phyloP scores from a whole-genome alignment of 2,113 vertebrate species.

The Phrynocephalus versicolor region DNA sequence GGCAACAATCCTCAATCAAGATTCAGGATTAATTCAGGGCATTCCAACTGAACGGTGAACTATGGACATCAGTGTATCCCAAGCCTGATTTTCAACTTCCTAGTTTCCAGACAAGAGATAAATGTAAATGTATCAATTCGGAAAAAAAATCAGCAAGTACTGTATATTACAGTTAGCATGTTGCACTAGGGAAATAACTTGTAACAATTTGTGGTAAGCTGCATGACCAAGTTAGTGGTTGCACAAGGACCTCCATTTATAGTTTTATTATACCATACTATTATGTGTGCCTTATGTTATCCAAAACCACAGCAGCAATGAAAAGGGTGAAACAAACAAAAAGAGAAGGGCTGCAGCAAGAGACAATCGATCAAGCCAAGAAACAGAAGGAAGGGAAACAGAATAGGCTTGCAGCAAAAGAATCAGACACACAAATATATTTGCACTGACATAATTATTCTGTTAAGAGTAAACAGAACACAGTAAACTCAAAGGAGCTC shows the following conservation, averaged over 20 bases:
- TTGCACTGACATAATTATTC: background rate
- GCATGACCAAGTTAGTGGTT: background rate
- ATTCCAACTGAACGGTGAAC: background rate
- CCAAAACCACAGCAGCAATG: background rate
- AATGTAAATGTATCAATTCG: background rate
- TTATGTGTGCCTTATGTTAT: background rate
- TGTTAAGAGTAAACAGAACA: background rate
- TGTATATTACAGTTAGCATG: background rate
- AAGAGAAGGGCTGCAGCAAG: background rate
- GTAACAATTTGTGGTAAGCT: background rate
- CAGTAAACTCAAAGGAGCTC: slow-evolving; percentile 39
- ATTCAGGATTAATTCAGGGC: background rate
- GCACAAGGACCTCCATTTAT: background rate
- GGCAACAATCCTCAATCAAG: background rate
- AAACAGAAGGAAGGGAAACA: background rate
- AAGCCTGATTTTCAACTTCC: background rate
- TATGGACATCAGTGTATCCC: background rate
- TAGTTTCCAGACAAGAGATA: background rate
- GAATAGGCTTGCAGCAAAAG: too few relatives aligned
- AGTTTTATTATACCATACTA: background rate
- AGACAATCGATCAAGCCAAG: background rate
- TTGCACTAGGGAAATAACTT: background rate
- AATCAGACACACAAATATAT: background rate
- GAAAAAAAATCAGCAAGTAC: background rate
- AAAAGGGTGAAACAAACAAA: background rate